Base-by-base conservation (phyloP, 2,797 vertebrate genomes). In the Rhabdophis nuchalis region DNA sequence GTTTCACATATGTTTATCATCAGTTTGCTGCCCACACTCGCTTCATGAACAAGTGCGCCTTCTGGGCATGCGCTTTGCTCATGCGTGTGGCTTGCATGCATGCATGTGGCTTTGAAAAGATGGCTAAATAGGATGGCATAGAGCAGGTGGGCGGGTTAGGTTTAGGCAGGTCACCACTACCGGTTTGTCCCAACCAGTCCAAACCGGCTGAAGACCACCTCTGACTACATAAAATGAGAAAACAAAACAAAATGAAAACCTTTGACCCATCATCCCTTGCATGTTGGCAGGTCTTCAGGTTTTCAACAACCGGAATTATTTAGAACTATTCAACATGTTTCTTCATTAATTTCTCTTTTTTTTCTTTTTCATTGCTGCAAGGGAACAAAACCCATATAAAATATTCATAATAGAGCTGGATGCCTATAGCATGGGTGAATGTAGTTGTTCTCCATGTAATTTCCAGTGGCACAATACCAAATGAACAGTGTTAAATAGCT, bases 381-480 rank as follows among this genome's bases (percentile, higher is more conserved):
- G 36, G 92, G 50, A 95, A 95, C 88, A 95, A 93, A 96, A 85
- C 0, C 29, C 77, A 14, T 8, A 90, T 92, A 86, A 94, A 86
- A 89, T 86, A 89, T 72, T 94, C 86, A 88, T 60, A 82, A 23
- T 86, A 16, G 41, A 50, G 5, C 61, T 82, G 92, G 46, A 88
- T 88, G 58, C 20, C 95, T 93, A 86, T 87, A 52, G 91, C 93
- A 93, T 10, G 92, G 23, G 54, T 91, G 27, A 96, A 95, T 77
- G 20, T 0, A 77, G 20, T 89, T 93, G 23, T 77, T 95, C 91
- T 50, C 89, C 36, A 68, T 82, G 57, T 54, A 91, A 50, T 94
- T 95, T 96, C 94, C 92, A 92, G 41, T 87, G 92, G 82, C 61
- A 94, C 27, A 96, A 93, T 92, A 93, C 0, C 89, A 95, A 96